These are phyloP conservation scores for Pontoporia blainvillei DNA, from an alignment of 2,113 vertebrate species.

Conservation along the genomic window DNA sequence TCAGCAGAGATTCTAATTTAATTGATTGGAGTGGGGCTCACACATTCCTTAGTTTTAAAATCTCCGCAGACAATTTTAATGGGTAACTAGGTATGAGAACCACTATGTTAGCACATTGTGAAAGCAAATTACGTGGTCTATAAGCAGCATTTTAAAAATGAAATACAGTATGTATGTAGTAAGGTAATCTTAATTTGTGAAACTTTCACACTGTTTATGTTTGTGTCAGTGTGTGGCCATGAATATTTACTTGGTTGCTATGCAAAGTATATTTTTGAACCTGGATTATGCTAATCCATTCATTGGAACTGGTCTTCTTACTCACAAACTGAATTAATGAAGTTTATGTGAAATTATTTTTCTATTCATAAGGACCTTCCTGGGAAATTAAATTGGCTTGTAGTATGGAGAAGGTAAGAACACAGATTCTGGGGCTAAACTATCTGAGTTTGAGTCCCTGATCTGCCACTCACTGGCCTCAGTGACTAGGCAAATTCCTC, in stretches of 20 bases:
- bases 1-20: background rate
- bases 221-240: background rate
- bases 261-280: background rate
- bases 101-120: background rate
- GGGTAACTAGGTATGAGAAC: background rate
- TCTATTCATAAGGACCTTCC: background rate
- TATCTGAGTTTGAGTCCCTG: background rate
- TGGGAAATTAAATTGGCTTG: background rate
- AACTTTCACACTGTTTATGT: background rate
- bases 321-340: background rate
- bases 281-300: background rate
- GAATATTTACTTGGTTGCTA: background rate
- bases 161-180: background rate
- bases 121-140: background rate
- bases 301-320: background rate
- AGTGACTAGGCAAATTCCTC: background rate
- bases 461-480: background rate
- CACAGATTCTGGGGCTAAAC: background rate
- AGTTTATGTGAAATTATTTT: background rate
- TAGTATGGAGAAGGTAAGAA: background rate
- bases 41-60: background rate
- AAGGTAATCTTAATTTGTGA: background rate
- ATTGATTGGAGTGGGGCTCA: background rate
- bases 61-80: background rate
- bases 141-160: background rate